Percentiles rank a stretch among this genome's conserved stretches.
These are phyloP conservation scores for Bubo blakistoni DNA, from an alignment of 2,113 vertebrate species.

Conservation along the genomic window DNA sequence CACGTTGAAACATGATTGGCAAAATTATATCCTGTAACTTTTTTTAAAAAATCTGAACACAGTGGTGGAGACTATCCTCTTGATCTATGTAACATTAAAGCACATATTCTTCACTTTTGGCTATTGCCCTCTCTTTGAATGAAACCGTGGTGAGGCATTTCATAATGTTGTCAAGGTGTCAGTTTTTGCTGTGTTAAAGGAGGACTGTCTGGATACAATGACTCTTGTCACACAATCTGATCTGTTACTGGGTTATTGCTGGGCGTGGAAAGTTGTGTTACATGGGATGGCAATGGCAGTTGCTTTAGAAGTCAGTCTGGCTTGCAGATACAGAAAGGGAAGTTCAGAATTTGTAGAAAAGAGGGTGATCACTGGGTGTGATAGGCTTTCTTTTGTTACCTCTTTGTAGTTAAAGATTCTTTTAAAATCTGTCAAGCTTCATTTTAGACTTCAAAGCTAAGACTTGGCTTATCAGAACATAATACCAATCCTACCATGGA, in stretches of 20 bases:
- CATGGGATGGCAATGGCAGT: not conserved
- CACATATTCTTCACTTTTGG: conserved; percentile 25
- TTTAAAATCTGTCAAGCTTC: not conserved
- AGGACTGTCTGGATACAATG: not conserved
- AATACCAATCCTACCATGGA: not conserved
- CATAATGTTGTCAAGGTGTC: not conserved
- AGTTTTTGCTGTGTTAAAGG: not conserved
- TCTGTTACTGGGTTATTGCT: not conserved
- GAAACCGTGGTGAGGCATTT: not conserved
- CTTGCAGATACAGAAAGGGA: not conserved
- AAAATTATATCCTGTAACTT: conserved; percentile 62
- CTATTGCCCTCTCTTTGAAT: not conserved
- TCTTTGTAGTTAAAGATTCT: not conserved
- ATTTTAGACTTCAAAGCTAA: not conserved
- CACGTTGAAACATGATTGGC: not conserved
- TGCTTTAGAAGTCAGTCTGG: not conserved
- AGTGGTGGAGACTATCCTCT: conserved; percentile 13
- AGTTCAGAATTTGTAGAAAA: not conserved
- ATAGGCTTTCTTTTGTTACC: rapidly evolving
- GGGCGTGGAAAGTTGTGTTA: not conserved
- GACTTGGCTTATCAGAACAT: not conserved
- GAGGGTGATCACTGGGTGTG: not conserved
- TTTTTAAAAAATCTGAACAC: conserved; percentile 45
- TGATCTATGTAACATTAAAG: conserved; percentile 71
- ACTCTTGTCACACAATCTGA: not conserved